Evolutionary conservation across 2,113 vertebrate genomes (phyloP).

Genomic region (Myotis davidii): DNA sequence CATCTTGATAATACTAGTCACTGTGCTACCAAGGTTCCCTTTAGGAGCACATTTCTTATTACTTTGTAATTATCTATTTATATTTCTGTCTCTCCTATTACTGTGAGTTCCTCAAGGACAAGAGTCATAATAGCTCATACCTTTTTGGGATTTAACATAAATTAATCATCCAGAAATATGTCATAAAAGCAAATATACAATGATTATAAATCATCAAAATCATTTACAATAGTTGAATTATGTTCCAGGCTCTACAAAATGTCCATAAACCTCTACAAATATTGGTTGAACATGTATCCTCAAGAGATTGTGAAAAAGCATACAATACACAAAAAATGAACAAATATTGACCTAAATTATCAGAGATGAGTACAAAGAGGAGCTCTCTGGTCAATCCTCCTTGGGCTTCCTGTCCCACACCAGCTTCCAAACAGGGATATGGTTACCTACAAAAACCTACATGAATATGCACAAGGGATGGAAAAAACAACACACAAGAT

Average conservation of each 20-base stretch:
- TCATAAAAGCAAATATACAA: conserved; percentile 1
- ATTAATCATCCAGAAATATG: not conserved
- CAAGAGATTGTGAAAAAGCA: not conserved
- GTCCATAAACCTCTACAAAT: not conserved
- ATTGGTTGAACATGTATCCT: not conserved
- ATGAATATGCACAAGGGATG: not conserved
- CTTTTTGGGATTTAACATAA: not conserved
- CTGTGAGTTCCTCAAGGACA: not conserved
- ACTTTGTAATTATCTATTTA: not conserved
- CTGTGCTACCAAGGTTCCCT: not conserved
- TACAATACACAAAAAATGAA: not conserved
- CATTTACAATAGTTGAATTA: not conserved
- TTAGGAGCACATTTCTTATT: not conserved
- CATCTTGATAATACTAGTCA: not conserved
- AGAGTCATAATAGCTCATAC: not conserved
- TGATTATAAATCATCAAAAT: not conserved
- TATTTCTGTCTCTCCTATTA: not conserved
- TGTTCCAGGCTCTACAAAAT: not conserved
- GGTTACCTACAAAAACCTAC: not conserved
- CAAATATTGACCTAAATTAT: conserved; percentile 14
- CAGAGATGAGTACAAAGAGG: not conserved
- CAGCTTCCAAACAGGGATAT: not conserved
- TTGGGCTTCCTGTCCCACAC: not conserved
- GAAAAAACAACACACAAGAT: not conserved
- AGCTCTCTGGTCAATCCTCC: not conserved